These are phyloP conservation scores for Eira barbara DNA, from an alignment of 2,113 vertebrate genomes.

Conservation along the genomic window DNA sequence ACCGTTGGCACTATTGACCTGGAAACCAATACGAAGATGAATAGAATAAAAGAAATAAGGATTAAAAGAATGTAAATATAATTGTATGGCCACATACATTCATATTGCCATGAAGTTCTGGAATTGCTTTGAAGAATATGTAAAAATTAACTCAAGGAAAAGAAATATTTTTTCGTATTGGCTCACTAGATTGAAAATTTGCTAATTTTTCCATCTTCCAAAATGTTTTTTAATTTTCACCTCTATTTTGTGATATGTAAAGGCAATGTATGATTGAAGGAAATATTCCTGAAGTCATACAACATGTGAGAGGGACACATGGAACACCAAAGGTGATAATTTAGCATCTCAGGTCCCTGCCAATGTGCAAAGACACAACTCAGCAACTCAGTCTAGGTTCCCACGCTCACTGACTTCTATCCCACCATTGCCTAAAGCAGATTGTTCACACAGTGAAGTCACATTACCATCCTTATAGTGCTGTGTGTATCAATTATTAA, in stretches of 20 bases:
- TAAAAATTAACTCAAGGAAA: constrained; percentile 37
- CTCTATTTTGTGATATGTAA: background rate
- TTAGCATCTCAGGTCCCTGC: background rate
- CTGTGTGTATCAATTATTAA: background rate
- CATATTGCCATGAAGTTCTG: background rate
- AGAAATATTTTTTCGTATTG: background rate
- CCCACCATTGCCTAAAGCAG: background rate
- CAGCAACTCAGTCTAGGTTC: background rate
- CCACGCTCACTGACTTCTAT: background rate
- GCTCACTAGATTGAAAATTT: background rate
- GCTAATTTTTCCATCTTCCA: background rate
- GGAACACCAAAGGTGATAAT: background rate
- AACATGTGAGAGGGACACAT: background rate
- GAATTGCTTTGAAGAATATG: background rate
- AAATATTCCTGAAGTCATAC: constrained; percentile 19
- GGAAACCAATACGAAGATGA: background rate
- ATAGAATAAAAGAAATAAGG: background rate
- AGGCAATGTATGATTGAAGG: background rate
- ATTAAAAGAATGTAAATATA: background rate
- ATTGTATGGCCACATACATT: background rate
- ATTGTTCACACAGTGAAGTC: background rate
- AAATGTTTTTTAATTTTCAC: background rate
- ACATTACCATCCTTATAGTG: background rate
- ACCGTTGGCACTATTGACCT: background rate
- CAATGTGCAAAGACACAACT: background rate